Base-by-base conservation (phyloP, 2,888 invertebrate genomes). In the Pantelozetes paolii region DNA sequence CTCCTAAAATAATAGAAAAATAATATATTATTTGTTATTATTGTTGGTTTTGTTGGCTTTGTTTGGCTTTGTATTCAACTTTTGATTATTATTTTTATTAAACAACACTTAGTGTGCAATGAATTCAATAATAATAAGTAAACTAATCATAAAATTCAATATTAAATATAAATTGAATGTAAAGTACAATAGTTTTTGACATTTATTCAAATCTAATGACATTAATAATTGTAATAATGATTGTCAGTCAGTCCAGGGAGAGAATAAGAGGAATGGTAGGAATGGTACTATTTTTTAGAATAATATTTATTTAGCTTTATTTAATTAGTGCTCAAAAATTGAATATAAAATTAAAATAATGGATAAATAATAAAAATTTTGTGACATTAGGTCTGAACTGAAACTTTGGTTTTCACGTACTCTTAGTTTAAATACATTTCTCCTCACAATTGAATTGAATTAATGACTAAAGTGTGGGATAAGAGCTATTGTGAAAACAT, bases 391-490 rank as follows among this genome's bases (percentile, higher is more conserved):
- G n/a, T n/a, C n/a, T n/a, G n/a, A 48, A 48, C 20, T 48, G 2
- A n/a, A 54, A 59, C 15, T 32, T 32, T n/a, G 9, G 28, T 40
- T 40, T 67, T 67, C 8, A 42, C 23, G 40, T 67, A 18, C 67
- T 40, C 11, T 67, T 23, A 67, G 67, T 62, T 40, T 13, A n/a
- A 23, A 32, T 23, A 20, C 23, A 32, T 40, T 67, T 59, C 30
- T 1, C 30, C 2, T n/a, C 11, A 62, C 67, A n/a, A n/a, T n/a
- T n/a, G n/a, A 67, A 67, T 67, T 67, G 67, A 67, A 67, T 67
- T 67, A 67, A 30, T 8, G 67, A 5, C 42, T 11, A 67, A 67
- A 67, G 67, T 67, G 67, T 67, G 67, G 67, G 40, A 40, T 67
- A 26, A 40, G 67, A 40, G 32, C n/a, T 59, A 32, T 59, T 59